Evolutionary conservation across 2,113 vertebrate species (phyloP).

Genomic region (Menidia beryllina): DNA sequence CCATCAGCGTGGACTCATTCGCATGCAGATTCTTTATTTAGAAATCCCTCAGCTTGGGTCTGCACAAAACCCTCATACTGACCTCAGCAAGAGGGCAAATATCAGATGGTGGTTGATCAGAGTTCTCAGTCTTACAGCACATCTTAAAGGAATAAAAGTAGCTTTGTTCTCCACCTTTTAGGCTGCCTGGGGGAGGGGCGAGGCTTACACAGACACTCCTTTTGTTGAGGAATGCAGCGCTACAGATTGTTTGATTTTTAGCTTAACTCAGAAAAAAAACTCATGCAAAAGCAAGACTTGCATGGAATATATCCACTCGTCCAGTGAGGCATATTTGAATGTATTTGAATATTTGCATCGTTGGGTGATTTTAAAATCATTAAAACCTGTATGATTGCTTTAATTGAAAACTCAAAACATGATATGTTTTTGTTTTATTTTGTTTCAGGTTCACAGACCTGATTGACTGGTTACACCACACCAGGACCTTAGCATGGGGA

Average conservation of each 20-base stretch:
- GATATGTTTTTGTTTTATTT: conserved; percentile 7
- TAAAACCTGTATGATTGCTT: conserved; percentile 36
- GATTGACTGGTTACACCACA: conserved; percentile 35
- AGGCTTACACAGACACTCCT: conserved; percentile 49
- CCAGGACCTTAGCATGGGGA: conserved; percentile 8
- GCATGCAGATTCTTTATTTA: conserved; percentile 4
- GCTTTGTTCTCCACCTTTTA: conserved; percentile 66
- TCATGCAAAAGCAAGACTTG: conserved; percentile 4
- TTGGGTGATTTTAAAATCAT: neutral
- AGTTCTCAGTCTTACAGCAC: conserved; percentile 14
- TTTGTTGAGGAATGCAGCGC: conserved; percentile 62
- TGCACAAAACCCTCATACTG: neutral
- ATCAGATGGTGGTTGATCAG: neutral
- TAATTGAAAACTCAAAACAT: neutral
- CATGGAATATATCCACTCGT: neutral
- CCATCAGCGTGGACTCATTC: conserved; percentile 21
- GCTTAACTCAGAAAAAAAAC: conserved; percentile 23
- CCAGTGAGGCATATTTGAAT: neutral
- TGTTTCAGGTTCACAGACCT: conserved; percentile 12
- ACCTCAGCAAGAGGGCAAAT: neutral
- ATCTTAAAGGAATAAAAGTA: conserved; percentile 68
- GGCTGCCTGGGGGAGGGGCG: conserved; percentile 53
- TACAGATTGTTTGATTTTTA: conserved; percentile 36
- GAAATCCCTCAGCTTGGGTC: neutral
- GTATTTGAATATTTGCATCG: neutral